Evolutionary conservation across 2,797 vertebrate genomes (phyloP), one percentile per base, ranked within the genome.

Genomic region (Rhincodon typus): DNA sequence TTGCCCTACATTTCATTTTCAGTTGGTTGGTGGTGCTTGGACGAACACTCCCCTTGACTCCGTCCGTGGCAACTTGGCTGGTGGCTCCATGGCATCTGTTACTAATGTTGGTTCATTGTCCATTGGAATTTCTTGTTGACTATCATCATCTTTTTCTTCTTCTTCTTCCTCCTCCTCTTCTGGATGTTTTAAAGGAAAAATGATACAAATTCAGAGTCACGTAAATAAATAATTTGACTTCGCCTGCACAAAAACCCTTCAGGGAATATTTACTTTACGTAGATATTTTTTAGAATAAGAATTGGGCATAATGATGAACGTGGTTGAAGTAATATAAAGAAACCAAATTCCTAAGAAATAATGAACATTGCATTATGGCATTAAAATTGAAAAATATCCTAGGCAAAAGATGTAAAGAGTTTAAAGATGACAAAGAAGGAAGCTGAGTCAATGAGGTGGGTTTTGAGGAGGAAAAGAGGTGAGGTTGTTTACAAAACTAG

Each of bases 121-220:
- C 96, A 99, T 97, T 10, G 98, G 96, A 66, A 99, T 97, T 74
- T 98, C 98, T 67, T 98, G 98, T 0, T 97, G 97, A 46, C 98
- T 96, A 87, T 99, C 98, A 0, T 99, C 98, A 0, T 99, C 98
- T 0, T 98, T 99, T 96, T 99, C 98, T 1, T 99, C 98, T 0
- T 99, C 98, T 8, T 99, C 98, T 0, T 99, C 99, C 0, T 99
- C 98, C 82, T 99, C 99, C 34, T 99, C 98, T 25, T n/a, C n/a
- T n/a, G n/a, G 94, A 95, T 25, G 67, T 38, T 94, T 46, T 46
- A 94, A 94, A 72, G 12, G 42, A 74, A 53, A 15, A 94, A 53
- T 23, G 34, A 62, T 23, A 42, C 19, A 93, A 69, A 93, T 93
- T 23, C 90, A 93, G n/a, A 67, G 0, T n/a, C 87, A 62, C n/a